phyloP scores from a whole-genome alignment of 2,797 vertebrate species.

The Oreonectes daqikongensis region DNA sequence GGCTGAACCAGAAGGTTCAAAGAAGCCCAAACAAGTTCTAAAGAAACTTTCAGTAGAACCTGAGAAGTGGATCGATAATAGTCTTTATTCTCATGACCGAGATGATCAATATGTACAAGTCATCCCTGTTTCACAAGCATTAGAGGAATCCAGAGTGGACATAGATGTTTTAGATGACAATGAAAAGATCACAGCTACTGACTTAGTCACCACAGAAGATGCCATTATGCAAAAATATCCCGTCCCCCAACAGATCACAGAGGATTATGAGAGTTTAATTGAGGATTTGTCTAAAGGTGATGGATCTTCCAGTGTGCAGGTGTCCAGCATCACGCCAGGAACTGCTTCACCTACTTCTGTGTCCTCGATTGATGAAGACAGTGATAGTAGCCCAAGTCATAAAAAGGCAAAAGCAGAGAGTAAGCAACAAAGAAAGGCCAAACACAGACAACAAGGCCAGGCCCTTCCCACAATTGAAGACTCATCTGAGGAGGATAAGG shows the following conservation, averaged over 20 bases:
- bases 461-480: constrained; percentile 91
- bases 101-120: constrained; percentile 72
- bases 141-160: constrained; percentile 38
- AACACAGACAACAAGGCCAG: constrained; percentile 88
- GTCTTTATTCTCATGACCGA: constrained; percentile 73
- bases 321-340: constrained; percentile 90
- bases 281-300: constrained; percentile 91
- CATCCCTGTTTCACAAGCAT: constrained; percentile 41
- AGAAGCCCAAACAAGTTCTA: constrained; percentile 71
- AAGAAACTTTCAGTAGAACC: constrained; percentile 75
- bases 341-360: constrained; percentile 92
- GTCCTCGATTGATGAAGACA: constrained; percentile 97
- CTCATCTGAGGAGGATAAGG: constrained; percentile 94
- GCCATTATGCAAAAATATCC: too few relatives aligned
- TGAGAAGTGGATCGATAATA: constrained; percentile 75
- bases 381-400: constrained; percentile 93
- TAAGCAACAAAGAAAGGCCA: constrained; percentile 90
- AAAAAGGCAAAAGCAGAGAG: constrained; percentile 86
- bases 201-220: too few relatives aligned
- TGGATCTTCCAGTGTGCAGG: constrained; percentile 93
- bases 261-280: constrained; percentile 86
- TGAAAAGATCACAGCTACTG: constrained; percentile 53
- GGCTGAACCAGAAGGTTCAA: constrained; percentile 68
- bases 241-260: constrained; percentile 71
- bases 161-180: constrained; percentile 30